A percentile compares a stretch with the other conserved stretches of the same genome.
Conservation (phyloP, 35 echinoderm and acorn worm species). For the Ophioderma brevispina region DNA sequence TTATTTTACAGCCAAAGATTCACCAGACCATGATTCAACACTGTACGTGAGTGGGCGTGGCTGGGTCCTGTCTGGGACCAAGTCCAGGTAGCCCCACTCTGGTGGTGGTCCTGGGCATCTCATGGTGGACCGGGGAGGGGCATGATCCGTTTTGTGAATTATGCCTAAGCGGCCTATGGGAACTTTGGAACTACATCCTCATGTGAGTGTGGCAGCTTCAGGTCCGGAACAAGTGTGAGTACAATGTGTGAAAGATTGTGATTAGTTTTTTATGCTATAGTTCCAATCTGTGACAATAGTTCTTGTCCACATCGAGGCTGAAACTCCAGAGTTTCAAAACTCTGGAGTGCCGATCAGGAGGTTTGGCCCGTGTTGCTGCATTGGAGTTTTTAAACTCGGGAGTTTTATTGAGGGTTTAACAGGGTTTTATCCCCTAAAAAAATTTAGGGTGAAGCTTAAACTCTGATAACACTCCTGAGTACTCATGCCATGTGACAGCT, state of each 20-base stretch:
- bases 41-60: constrained; percentile 67
- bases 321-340: too few relatives aligned
- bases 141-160: constrained; percentile 23
- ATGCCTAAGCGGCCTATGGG: constrained; percentile 56
- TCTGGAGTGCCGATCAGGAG: too few relatives aligned
- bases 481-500: too few relatives aligned
- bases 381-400: too few relatives aligned
- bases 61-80: constrained; percentile 37
- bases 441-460: too few relatives aligned
- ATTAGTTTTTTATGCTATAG: neutral
- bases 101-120: constrained; percentile 76
- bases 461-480: too few relatives aligned
- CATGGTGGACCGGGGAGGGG: constrained; percentile 86
- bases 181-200: constrained; percentile 43
- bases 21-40: constrained; percentile 60
- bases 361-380: neutral
- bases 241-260: neutral
- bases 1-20: constrained; percentile 43
- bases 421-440: too few relatives aligned
- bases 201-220: constrained; percentile 78
- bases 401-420: too few relatives aligned
- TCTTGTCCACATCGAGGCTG: neutral
- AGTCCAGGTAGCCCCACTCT: constrained; percentile 40
- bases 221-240: constrained; percentile 17
- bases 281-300: neutral